phyloP scores from a whole-genome alignment of 2,797 vertebrate genomes.

The Clarias laeviceps region DNA sequence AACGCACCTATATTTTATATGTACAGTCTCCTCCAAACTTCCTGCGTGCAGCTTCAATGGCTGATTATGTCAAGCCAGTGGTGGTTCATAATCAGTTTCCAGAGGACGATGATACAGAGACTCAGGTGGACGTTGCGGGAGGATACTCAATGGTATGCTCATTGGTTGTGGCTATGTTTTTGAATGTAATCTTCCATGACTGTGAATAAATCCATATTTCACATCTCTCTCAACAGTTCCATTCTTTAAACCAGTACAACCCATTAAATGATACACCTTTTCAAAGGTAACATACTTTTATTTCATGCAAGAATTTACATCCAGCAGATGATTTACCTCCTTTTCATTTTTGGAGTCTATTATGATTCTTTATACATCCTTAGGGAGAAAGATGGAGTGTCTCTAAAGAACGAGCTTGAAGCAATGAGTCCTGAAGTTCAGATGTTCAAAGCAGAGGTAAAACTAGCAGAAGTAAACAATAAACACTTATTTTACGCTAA shows the following conservation, averaged over 20 bases:
- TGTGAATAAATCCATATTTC: conserved; percentile 10
- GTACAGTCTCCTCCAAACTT: conserved; percentile 92
- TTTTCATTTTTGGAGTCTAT: not conserved
- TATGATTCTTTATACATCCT: not conserved
- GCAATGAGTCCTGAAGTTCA: conserved; percentile 55
- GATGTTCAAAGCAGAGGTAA: conserved; percentile 57
- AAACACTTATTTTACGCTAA: not conserved
- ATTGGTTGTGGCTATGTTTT: not conserved
- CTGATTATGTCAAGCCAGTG: conserved; percentile 90
- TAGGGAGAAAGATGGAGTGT: conserved; percentile 52
- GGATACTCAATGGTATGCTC: conserved; percentile 40
- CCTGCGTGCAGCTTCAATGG: conserved; percentile 88
- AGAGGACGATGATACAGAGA: conserved; percentile 67
- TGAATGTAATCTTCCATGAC: not conserved
- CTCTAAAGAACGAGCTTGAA: conserved; percentile 53
- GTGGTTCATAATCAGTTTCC: conserved; percentile 75
- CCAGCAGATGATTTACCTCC: not conserved
- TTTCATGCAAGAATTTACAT: not conserved
- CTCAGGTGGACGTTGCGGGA: conserved; percentile 55
- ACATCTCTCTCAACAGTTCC: conserved; percentile 43
- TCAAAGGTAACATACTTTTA: conserved; percentile 39
- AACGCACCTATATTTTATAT: not conserved
- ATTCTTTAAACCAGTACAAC: conserved; percentile 47
- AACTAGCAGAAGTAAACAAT: not conserved
- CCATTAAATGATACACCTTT: conserved; percentile 36